phyloP scores from a whole-genome alignment of 2,113 vertebrate species.

The Diglossa brunneiventris region DNA sequence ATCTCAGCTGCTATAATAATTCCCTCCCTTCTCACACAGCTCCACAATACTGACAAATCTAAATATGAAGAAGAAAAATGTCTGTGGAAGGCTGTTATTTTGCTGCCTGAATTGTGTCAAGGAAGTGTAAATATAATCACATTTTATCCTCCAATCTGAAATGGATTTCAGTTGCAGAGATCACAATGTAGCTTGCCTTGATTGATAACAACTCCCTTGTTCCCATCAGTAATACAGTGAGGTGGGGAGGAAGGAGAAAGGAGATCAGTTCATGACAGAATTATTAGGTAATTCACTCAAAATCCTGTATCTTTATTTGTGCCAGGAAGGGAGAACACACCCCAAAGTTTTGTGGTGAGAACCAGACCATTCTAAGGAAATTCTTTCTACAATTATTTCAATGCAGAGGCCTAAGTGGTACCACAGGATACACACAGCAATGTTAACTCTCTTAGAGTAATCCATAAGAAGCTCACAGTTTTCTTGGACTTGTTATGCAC shows the following conservation, averaged over 20 bases:
- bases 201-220: conserved; percentile 77
- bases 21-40: conserved; percentile 47
- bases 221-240: conserved; percentile 60
- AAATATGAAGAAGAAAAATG: conserved; percentile 76
- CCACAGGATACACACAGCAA: background rate
- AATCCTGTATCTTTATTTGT: background rate
- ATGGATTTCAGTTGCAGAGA: conserved; percentile 74
- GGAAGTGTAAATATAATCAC: conserved; percentile 81
- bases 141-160: conserved; percentile 77
- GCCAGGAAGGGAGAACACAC: background rate
- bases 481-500: background rate
- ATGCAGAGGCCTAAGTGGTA: background rate
- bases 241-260: conserved; percentile 35
- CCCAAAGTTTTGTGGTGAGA: background rate
- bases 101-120: conserved; percentile 75
- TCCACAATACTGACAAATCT: conserved; percentile 71
- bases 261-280: conserved; percentile 46
- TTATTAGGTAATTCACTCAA: conserved; percentile 63
- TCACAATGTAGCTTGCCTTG: conserved; percentile 70
- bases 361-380: background rate
- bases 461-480: background rate
- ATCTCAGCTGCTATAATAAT: conserved; percentile 54
- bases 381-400: background rate
- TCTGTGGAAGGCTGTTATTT: conserved; percentile 77
- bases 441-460: rapidly evolving